phyloP scores from a whole-genome alignment of 2,888 invertebrate species.

The Cerastoderma edule region DNA sequence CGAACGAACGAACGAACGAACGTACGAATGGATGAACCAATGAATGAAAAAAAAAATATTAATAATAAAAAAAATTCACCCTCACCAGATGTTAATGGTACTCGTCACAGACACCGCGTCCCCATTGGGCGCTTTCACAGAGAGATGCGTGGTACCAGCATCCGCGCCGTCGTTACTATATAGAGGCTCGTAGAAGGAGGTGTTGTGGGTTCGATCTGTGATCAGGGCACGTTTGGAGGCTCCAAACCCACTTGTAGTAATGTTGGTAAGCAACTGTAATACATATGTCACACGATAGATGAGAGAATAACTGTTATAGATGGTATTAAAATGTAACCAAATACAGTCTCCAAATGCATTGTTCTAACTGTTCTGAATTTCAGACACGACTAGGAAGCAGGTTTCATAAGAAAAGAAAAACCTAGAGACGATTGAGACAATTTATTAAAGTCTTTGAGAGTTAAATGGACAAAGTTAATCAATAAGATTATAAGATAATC shows the following conservation, averaged over 20 bases:
- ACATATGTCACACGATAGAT: no score
- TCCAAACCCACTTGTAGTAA: slow-evolving; percentile 76
- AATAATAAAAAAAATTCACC: slow-evolving; percentile 22
- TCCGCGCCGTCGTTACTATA: slow-evolving; percentile 70
- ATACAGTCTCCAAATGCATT: not conserved
- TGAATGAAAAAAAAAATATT: not conserved
- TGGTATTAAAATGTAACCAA: not conserved
- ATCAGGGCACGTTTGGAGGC: slow-evolving; percentile 72
- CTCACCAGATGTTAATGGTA: slow-evolving; percentile 93
- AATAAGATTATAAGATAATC: no score
- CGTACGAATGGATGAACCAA: no score
- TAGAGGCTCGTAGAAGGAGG: slow-evolving; percentile 84
- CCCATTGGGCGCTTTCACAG: slow-evolving; percentile 92
- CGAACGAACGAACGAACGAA: not conserved
- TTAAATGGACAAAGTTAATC: no score
- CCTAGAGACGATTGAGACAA: no score
- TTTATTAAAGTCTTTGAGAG: no score
- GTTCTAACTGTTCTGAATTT: not conserved
- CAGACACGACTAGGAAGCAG: no score
- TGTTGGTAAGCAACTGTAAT: slow-evolving; percentile 74
- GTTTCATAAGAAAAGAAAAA: no score
- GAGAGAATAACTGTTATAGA: no score
- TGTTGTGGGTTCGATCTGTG: slow-evolving; percentile 75
- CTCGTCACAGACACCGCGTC: slow-evolving; percentile 97
- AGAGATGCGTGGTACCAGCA: slow-evolving; percentile 95